Conservation (phyloP, 2,113 vertebrate genomes). For the Brachyistius frenatus region DNA sequence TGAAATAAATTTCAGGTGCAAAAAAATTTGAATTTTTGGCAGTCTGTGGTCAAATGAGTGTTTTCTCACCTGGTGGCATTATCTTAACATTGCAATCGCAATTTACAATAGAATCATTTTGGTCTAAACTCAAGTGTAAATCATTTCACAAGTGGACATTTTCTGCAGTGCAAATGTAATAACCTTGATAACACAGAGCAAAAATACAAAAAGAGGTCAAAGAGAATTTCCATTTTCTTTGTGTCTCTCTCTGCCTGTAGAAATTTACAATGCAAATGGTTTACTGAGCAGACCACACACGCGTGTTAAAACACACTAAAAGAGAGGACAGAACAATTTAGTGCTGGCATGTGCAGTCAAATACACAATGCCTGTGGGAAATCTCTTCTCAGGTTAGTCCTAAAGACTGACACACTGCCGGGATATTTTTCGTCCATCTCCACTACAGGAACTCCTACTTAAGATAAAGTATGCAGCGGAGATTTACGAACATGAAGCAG, state of each 20-base stretch:
- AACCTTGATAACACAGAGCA: background rate
- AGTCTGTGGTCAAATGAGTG: background rate
- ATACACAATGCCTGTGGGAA: background rate
- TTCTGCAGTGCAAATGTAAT: background rate
- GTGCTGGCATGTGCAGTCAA: background rate
- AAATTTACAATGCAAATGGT: conserved; percentile 50
- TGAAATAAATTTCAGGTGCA: no score
- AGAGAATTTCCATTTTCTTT: background rate
- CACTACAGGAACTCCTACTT: background rate
- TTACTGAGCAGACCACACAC: background rate
- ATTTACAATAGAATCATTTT: background rate
- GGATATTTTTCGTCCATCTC: conserved; percentile 14
- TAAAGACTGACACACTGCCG: background rate
- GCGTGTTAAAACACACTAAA: conserved; percentile 25
- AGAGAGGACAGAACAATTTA: conserved; percentile 30
- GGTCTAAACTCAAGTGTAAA: background rate
- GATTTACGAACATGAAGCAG: background rate
- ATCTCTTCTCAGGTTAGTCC: background rate
- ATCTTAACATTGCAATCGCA: background rate
- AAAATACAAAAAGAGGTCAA: conserved; percentile 30
- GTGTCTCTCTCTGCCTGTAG: background rate
- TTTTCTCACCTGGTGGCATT: background rate
- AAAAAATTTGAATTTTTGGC: background rate
- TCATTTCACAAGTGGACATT: background rate
- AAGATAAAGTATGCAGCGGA: conserved; percentile 1